phyloP scores from a whole-genome alignment of 2,797 vertebrate genomes.

The Enteromius fasciolatus region DNA sequence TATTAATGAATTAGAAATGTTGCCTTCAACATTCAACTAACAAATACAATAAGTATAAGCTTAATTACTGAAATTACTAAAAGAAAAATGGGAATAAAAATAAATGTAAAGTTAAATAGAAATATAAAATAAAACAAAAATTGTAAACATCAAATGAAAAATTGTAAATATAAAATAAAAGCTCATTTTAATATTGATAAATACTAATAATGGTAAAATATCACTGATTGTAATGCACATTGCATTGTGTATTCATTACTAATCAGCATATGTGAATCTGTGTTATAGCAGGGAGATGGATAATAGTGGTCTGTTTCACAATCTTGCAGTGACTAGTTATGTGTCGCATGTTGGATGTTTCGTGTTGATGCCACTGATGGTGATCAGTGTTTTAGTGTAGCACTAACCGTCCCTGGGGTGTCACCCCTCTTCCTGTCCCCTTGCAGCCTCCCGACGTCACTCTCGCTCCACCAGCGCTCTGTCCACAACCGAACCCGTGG shows the following conservation, averaged over 20 bases:
- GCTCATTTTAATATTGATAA: neutral
- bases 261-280: slow-evolving; percentile 7
- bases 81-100: neutral
- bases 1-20: neutral
- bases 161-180: neutral
- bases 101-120: neutral
- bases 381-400: slow-evolving; percentile 62
- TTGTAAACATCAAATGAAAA: neutral
- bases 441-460: slow-evolving; percentile 98
- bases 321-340: neutral
- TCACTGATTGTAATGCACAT: slow-evolving; percentile 9
- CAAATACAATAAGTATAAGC: neutral
- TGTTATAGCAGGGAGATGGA: neutral
- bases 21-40: neutral
- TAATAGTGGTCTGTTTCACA: slow-evolving; percentile 1
- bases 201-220: neutral
- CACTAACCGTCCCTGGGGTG: slow-evolving; percentile 84
- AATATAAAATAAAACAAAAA: neutral
- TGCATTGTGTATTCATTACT: slow-evolving; percentile 29
- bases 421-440: slow-evolving; percentile 87
- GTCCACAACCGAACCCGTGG: slow-evolving; percentile 93
- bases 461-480: slow-evolving; percentile 99
- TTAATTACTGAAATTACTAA: neutral
- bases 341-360: slow-evolving; percentile 4
- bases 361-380: slow-evolving; percentile 52